A percentile compares a stretch with the other conserved stretches of the same genome.
Conservation (phyloP, 2,888 invertebrate species). For the Watsonalla cultraria region DNA sequence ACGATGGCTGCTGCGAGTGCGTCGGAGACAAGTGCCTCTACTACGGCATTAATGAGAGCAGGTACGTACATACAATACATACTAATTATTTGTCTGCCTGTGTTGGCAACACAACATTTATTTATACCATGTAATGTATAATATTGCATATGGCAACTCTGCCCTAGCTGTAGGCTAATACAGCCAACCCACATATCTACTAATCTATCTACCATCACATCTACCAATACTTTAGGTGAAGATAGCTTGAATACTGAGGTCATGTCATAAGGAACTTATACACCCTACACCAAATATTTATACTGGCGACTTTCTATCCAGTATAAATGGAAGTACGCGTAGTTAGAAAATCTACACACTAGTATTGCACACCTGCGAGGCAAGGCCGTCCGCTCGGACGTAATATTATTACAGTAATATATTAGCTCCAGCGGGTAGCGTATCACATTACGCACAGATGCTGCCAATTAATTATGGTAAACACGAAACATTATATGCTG, state of each 20-base stretch:
- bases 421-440: not conserved
- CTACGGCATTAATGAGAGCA: slow-evolving; percentile 93
- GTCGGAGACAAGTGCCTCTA: slow-evolving; percentile 92
- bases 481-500: slow-evolving; percentile 2
- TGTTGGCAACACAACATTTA: too few species aligned
- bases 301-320: too few species aligned
- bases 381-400: slow-evolving; percentile 25
- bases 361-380: slow-evolving; percentile 28
- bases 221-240: too few species aligned
- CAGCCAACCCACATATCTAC: too few species aligned
- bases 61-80: slow-evolving; percentile 57
- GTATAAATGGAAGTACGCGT: not conserved
- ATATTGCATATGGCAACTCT: too few species aligned
- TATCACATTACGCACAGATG: slow-evolving; percentile 50
- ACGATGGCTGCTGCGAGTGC: slow-evolving; percentile 96
- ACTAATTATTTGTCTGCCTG: not conserved
- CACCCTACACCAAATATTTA: too few species aligned
- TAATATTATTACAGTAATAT: slow-evolving; percentile 29
- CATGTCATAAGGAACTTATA: too few species aligned
- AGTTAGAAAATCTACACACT: slow-evolving; percentile 6
- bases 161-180: too few species aligned
- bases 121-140: too few species aligned
- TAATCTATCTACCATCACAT: too few species aligned
- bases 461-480: slow-evolving; percentile 29
- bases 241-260: too few species aligned